Base-by-base conservation (phyloP, 2,113 vertebrate genomes). In the Gorsachius goisagi region DNA sequence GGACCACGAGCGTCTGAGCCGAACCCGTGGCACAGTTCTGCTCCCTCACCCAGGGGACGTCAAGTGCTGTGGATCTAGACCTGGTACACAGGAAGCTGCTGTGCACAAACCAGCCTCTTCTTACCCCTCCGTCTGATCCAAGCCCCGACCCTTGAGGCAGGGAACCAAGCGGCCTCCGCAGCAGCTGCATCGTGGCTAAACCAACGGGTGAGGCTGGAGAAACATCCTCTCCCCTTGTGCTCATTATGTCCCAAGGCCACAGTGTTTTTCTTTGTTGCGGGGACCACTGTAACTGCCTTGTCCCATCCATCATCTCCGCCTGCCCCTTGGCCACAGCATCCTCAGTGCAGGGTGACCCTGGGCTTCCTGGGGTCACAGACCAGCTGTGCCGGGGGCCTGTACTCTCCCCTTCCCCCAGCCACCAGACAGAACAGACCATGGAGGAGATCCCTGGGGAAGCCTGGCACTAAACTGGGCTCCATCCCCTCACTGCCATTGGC, bases 331-430 rank as follows among this genome's bases (percentile, higher is more conserved):
- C 55, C 23, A 7, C 86, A 27, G 68, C 80, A 33, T 24, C 68
- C 87, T 62, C 89, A 0, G 14, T 15, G 60, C 44, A 2, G 82
- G 68, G 52, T 0, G 76, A 94, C 95, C 89, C 69, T 1, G 35
- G 49, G 41, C 72, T 96, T 97, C 95, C 95, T 71, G 90, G 60
- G 90, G 92, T 96, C 95, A 94, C 56, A 37, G 79, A 58, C 86
- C 9, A 30, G 58, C 84, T 91, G 52, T 78, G 68, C 85, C 0
- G 4, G 7, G 12, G 78, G 60, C 44, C 35, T 66, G 19, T 47
- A 41, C 53, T 41, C 24, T 82, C 52, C 68, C 67, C 83, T 81
- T 45, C 44, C 69, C 87, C 71, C 77, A 9, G 67, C n/a, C 2
- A 0, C 2, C n/a, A 15, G 58, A 13, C 15, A 6, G 41, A 27